Base-by-base conservation (phyloP, 2,113 vertebrate species). In the Seriola dumerili region DNA sequence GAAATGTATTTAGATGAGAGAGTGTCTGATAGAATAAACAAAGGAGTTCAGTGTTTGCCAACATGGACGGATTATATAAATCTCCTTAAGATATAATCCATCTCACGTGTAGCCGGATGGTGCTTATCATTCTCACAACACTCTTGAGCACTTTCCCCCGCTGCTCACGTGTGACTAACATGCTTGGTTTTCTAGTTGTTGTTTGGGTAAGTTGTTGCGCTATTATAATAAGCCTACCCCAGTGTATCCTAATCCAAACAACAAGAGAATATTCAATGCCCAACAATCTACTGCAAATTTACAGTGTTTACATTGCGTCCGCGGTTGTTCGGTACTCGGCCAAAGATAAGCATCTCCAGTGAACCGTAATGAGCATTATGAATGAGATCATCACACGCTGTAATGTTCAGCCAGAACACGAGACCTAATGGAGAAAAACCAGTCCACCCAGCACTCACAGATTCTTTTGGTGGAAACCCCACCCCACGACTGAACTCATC, bases 381-480 rank as follows among this genome's bases (percentile, higher is more conserved):
- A 85, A 89, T 93, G 90, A 92, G 79, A 85, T 94, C 93, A 92
- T 90, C 84, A 17, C 79, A 71, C 19, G 12, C 76, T 63, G 76
- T 84, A 71, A 82, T 85, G 72, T 81, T 79, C 80, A 83, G 81
- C 32, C 74, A 64, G 54, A 83, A 65, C 85, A 83, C 17, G 32
- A 85, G 85, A 81, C 66, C n/a, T 61, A 73, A 75, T 63, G 19
- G 80, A 72, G 73, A 40, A 32, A 67, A 59, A 29, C 42, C 72
- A 69, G 48, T 81, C 57, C 13, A 21, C 52, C 63, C 71, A 80
- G 58, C 34, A 40, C 19, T n/a, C 54, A 63, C 78, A 58, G 70
- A 40, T 82, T 84, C 63, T 57, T 77, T 75, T 62, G 36, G 70
- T 58, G 61, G 66, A 88, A 57, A 40, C 78, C 73, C 68, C 34